Evolutionary conservation across 2,797 vertebrate species (phyloP).

Genomic region (Tarsius wallacei): DNA sequence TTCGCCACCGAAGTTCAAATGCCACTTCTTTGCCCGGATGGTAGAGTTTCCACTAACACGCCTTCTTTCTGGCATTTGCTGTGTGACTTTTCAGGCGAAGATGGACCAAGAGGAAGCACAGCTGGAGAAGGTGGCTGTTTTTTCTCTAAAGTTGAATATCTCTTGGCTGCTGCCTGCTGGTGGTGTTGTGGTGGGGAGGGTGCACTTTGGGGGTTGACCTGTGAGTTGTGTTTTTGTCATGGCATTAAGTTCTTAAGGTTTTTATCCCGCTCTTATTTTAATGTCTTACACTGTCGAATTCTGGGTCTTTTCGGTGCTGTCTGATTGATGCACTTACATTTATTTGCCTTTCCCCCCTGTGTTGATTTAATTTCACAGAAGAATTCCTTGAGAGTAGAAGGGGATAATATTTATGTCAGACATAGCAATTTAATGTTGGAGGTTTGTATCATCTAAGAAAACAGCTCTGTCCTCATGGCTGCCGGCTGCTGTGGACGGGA

Average conservation of each 20-base stretch:
- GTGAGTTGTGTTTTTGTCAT: constrained; percentile 83
- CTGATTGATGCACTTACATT: constrained; percentile 86
- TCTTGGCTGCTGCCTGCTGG: constrained; percentile 82
- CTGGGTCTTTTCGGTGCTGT: constrained; percentile 82
- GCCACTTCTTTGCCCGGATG: constrained; percentile 69
- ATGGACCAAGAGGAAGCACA: constrained; percentile 88
- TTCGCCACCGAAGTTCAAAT: constrained; percentile 77
- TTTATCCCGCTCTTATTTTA: constrained; percentile 83
- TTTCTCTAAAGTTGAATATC: constrained; percentile 60
- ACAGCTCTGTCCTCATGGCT: constrained; percentile 91
- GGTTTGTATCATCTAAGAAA: constrained; percentile 96
- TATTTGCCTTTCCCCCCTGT: constrained; percentile 85
- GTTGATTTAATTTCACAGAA: constrained; percentile 96
- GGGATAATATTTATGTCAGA: constrained; percentile 99
- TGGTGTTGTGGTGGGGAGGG: constrained; percentile 54
- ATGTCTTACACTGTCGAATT: constrained; percentile 80
- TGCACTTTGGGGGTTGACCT: constrained; percentile 64
- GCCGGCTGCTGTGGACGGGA: constrained; percentile 92
- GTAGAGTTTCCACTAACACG: constrained; percentile 85
- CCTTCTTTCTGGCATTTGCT: constrained; percentile 88
- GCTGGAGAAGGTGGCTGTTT: constrained; percentile 89
- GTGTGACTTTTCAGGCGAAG: constrained; percentile 86
- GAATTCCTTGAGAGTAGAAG: constrained; percentile 97
- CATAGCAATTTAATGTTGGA: constrained; percentile 99
- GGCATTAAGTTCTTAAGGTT: constrained; percentile 77